A percentile compares a stretch with the other conserved stretches of the same genome.
phyloP scores from a whole-genome alignment of 2,797 vertebrate species.

The Ctenochaetus hawaiiensis region DNA sequence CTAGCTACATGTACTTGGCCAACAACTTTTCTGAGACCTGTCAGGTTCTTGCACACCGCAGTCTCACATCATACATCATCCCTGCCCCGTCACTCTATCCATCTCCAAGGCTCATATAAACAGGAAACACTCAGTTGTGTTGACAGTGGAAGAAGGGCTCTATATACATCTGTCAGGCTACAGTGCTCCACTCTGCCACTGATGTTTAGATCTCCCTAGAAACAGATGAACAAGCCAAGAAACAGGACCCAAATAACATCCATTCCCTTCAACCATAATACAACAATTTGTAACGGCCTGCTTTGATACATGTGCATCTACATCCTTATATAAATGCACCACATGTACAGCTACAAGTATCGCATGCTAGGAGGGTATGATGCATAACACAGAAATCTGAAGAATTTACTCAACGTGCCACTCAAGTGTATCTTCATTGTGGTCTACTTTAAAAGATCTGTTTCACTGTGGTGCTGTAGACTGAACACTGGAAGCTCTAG shows the following conservation, averaged over 20 bases:
- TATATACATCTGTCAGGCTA: constrained; percentile 70
- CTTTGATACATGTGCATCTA: constrained; percentile 42
- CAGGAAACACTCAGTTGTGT: constrained; percentile 80
- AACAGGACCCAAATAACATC: constrained; percentile 18
- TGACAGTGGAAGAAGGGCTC: constrained; percentile 74
- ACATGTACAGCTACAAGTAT: background rate
- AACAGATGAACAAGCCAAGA: constrained; percentile 46
- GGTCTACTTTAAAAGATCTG: constrained; percentile 1
- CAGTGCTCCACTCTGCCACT: constrained; percentile 69
- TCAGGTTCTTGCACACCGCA: constrained; percentile 17
- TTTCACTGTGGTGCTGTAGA: background rate
- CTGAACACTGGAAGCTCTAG: background rate
- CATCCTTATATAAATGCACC: constrained; percentile 30
- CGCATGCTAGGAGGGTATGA: background rate
- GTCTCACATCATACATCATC: constrained; percentile 41
- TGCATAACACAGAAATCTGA: background rate
- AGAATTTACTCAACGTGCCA: background rate
- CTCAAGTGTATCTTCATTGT: background rate
- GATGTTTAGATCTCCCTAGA: constrained; percentile 69
- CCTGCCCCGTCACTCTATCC: constrained; percentile 57
- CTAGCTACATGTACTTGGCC: background rate
- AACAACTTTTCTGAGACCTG: background rate
- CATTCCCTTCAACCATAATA: constrained; percentile 17
- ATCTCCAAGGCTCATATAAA: constrained; percentile 76
- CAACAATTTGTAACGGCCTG: constrained; percentile 7